Percentiles rank a stretch among this genome's conserved stretches.
Conservation (phyloP, 2,888 invertebrate genomes). For the Oxycera nigricornis region DNA sequence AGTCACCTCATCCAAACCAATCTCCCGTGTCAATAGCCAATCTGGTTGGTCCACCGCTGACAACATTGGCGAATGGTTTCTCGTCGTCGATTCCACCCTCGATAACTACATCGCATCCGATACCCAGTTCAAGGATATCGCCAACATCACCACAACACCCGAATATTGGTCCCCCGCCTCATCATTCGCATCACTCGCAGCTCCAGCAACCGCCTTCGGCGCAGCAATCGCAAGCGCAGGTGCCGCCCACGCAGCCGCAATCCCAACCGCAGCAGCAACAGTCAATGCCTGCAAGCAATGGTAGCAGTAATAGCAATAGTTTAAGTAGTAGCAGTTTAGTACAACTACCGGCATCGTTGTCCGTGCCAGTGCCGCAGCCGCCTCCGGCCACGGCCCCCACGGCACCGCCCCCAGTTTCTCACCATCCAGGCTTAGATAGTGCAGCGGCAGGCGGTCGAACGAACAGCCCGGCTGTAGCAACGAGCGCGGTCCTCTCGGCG, state of each 20-base stretch:
- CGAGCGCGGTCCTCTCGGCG: constrained; percentile 51
- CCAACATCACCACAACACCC: constrained; percentile 56
- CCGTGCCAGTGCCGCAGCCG: constrained; percentile 52
- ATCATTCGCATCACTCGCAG: constrained; percentile 37
- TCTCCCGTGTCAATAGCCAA: constrained; percentile 49
- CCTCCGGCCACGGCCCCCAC: constrained; percentile 56
- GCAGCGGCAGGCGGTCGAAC: constrained; percentile 61
- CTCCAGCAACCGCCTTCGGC: constrained; percentile 53
- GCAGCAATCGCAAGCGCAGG: constrained; percentile 26
- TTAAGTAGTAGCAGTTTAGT: constrained; percentile 57
- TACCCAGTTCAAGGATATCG: constrained; percentile 50
- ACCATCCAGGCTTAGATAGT: constrained; percentile 53
- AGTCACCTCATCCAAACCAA: constrained; percentile 40
- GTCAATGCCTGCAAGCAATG: constrained; percentile 50
- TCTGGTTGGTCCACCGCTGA: constrained; percentile 53
- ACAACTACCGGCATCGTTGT: constrained; percentile 62
- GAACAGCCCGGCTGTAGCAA: constrained; percentile 61
- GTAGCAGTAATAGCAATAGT: constrained; percentile 50
- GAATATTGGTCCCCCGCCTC: constrained; percentile 62
- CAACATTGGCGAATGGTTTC: constrained; percentile 54
- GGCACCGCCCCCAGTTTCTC: constrained; percentile 59
- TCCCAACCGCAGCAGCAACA: constrained; percentile 51
- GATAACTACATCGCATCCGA: constrained; percentile 53
- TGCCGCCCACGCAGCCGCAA: constrained; percentile 53
- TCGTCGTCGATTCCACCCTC: constrained; percentile 52